Conservation (phyloP, 2,797 vertebrate genomes). For the Acomys russatus region DNA sequence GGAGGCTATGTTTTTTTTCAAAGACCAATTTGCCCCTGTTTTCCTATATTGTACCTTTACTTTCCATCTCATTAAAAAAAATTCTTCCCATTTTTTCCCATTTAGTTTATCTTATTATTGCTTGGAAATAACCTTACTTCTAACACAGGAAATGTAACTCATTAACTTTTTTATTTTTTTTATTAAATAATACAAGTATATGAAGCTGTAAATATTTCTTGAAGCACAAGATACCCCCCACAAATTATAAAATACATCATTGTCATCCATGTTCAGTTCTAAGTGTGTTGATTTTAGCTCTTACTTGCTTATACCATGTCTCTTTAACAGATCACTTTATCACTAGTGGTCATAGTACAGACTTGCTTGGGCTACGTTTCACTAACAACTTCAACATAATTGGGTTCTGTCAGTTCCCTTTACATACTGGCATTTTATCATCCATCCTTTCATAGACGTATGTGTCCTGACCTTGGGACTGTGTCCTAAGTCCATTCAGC, state of each 20-base stretch:
- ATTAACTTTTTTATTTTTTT: neutral
- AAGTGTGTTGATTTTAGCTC: slow-evolving; percentile 33
- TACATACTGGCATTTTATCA: neutral
- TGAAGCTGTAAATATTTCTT: slow-evolving; percentile 46
- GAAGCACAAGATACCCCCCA: neutral
- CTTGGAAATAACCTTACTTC: slow-evolving; percentile 49
- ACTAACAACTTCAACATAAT: slow-evolving; percentile 12
- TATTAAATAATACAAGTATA: slow-evolving; percentile 30
- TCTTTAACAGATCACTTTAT: neutral
- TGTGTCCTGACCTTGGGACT: neutral
- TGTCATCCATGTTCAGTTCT: slow-evolving; percentile 2
- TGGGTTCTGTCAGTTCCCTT: neutral
- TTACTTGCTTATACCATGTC: slow-evolving; percentile 9
- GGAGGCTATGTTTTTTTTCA: neutral
- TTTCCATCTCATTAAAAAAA: neutral
- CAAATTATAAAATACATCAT: neutral
- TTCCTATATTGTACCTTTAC: neutral
- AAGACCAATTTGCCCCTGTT: neutral
- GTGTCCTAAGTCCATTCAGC: neutral
- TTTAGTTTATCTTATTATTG: slow-evolving; percentile 2
- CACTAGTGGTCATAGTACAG: neutral
- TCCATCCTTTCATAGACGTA: neutral
- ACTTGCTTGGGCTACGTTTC: neutral
- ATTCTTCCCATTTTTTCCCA: slow-evolving; percentile 17
- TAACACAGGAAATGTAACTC: neutral